A percentile compares a stretch with the other conserved stretches of the same genome.
phyloP scores from a whole-genome alignment of 92 coral and sea anemone genomes.

The Palythoa grandis region DNA sequence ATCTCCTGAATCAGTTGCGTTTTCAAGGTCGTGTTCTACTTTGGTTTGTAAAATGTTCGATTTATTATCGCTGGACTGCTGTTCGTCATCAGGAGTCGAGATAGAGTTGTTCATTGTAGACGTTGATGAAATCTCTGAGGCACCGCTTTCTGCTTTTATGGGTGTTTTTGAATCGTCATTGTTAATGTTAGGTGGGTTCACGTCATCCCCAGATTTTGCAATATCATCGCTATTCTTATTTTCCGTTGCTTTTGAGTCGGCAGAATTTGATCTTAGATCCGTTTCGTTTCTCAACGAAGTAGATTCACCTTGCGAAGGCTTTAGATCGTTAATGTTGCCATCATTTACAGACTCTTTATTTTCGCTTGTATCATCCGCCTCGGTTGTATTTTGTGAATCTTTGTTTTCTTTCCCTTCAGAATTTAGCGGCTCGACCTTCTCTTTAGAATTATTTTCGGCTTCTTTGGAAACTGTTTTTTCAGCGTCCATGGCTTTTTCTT shows the following conservation, averaged over 20 bases:
- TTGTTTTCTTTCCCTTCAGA: neutral
- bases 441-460: neutral
- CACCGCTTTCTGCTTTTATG: neutral
- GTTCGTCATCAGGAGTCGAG: neutral
- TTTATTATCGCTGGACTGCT: neutral
- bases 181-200: neutral
- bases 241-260: neutral
- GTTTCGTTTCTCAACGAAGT: neutral
- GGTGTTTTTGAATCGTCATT: neutral
- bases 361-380: neutral
- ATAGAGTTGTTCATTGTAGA: neutral
- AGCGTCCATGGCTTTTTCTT: constrained; percentile 7
- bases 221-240: neutral
- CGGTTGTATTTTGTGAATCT: neutral
- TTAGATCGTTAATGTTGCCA: neutral
- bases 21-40: neutral
- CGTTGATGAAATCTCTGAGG: neutral
- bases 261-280: neutral
- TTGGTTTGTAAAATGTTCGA: neutral
- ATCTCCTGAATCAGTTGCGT: neutral
- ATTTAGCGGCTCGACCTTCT: neutral
- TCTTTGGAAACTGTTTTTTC: neutral
- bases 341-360: neutral
- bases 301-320: neutral
- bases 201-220: neutral